Conservation (phyloP, 1,140 invertebrate species). For the Arion vulgaris region DNA sequence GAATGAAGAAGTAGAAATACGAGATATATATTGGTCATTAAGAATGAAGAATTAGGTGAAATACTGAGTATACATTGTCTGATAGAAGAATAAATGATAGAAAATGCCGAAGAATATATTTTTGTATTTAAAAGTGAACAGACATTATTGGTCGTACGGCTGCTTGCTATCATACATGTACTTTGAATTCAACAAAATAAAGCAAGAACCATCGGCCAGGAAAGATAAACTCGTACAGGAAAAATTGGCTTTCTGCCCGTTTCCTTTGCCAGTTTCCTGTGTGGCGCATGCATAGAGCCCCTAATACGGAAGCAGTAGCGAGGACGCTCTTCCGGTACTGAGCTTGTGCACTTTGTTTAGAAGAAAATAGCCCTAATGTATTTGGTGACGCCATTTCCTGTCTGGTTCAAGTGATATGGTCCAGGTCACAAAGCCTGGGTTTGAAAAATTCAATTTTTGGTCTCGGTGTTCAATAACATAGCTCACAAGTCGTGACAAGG, state of each 20-base stretch:
- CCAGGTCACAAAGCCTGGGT: background rate
- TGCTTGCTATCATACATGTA: no score
- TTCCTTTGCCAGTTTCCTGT: background rate
- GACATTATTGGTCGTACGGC: no score
- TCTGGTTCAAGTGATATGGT: background rate
- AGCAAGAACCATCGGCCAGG: background rate
- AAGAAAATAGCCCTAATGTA: background rate
- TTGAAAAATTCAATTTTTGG: background rate
- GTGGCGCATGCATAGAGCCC: background rate
- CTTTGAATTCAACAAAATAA: background rate
- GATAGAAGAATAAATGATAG: no score
- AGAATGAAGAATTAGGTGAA: no score
- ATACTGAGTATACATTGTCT: no score
- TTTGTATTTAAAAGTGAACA: no score
- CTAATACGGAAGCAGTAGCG: background rate
- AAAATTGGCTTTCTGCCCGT: background rate
- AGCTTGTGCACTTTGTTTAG: constrained; percentile 6
- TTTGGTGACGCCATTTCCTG: constrained; percentile 2
- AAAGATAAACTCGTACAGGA: constrained; percentile 1
- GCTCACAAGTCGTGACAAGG: background rate
- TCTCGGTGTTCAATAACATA: background rate
- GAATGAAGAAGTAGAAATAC: no score
- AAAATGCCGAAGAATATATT: no score
- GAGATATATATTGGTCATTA: no score
- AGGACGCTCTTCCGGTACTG: background rate